Base-by-base conservation (phyloP, 2,888 invertebrate genomes). In the Leptopterna dolabrata region DNA sequence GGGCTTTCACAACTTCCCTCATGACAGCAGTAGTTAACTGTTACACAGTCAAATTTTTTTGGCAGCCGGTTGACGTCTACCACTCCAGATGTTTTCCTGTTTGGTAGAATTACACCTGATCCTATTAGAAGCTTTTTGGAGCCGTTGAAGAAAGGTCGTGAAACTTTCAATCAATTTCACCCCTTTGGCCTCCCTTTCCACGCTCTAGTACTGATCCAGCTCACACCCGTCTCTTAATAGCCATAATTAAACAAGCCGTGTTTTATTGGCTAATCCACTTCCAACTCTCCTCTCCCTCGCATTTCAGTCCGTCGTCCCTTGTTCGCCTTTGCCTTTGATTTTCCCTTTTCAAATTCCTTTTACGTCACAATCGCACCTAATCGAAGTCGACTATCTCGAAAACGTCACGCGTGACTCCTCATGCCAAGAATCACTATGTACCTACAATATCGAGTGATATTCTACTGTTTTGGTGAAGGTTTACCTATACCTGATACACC, bases 161-260 rank as follows among this genome's bases (percentile, higher is more conserved):
- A 78, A 76, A 16, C 76, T 9, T 45, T 45, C 78, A 78, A 78
- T 78, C 78, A 78, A 45, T 45, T 78, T 24, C 11, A 78, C 3
- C 78, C 30, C 36, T 76, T 76, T 41, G 76, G 7, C 30, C 30
- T 19, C 78, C 13, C 19, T 30, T 36, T 14, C 78, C 24, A 11
- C 19, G 45, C 16, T 13, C 78, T 78, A 13, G 27, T 45, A 78
- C 29, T 76, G 30, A 36, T 43, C 76, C 29, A 0, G 14, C 30
- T 36, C 76, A 78, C 78, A 0, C 45, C 24, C 78, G 43, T 24
- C 45, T 45, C 45, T 45, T 78, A 78, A 78, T 24, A 45, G 78
- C 78, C 9, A 45, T 78, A 78, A 78, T 78, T 78, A 78, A 78
- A 78, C 78, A 45, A 43, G 78, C 45, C 27, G 78, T 78, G 78